Percentiles rank a stretch among this genome's conserved stretches.
phyloP scores from a whole-genome alignment of 1,140 invertebrate genomes.

The Drosophila sucinea region DNA sequence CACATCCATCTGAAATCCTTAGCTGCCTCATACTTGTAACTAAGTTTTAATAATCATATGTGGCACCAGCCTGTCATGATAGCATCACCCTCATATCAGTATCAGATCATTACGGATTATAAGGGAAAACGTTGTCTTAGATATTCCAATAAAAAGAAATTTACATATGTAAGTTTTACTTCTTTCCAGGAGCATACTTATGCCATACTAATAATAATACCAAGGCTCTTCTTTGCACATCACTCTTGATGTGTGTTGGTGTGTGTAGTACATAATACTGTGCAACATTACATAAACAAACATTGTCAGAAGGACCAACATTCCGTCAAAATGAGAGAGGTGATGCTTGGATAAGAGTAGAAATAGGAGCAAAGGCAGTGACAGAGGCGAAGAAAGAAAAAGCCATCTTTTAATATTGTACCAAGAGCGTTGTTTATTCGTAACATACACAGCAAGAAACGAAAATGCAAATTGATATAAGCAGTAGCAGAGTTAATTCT shows the following conservation, averaged over 20 bases:
- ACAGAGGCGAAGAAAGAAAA: not conserved
- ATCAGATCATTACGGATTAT: conserved; percentile 74
- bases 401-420: conserved; percentile 63
- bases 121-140: conserved; percentile 34
- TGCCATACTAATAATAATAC: conserved; percentile 58
- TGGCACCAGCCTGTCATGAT: conserved; percentile 51
- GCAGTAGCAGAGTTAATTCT: not conserved
- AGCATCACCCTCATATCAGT: conserved; percentile 62
- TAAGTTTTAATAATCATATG: conserved; percentile 70
- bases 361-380: not conserved
- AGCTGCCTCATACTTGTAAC: conserved; percentile 40
- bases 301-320: conserved; percentile 26
- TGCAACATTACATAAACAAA: conserved; percentile 62
- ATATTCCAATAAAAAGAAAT: conserved; percentile 72
- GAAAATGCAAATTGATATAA: not conserved
- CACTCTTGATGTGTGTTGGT: conserved; percentile 7
- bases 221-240: conserved; percentile 13
- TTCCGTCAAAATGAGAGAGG: conserved; percentile 20
- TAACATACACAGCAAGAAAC: conserved; percentile 32
- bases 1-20: conserved; percentile 28
- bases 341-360: conserved; percentile 1
- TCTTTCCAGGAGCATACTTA: conserved; percentile 38
- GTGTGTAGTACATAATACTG: conserved; percentile 32
- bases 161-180: conserved; percentile 65
- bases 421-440: conserved; percentile 45